Base-by-base conservation (phyloP, 2,113 vertebrate genomes). In the Azemiops feae region DNA sequence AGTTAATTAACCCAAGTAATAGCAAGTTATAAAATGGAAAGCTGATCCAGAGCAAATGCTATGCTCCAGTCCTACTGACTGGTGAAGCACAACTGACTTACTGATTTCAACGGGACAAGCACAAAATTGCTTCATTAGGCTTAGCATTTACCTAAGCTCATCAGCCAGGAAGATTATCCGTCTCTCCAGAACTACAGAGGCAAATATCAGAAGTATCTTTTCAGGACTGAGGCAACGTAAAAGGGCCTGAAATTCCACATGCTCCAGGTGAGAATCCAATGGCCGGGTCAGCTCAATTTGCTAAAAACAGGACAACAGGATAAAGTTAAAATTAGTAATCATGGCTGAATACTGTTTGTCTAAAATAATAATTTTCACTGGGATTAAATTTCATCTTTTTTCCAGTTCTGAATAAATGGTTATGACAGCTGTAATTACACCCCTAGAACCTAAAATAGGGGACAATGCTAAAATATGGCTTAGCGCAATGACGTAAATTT, bases 131-230 rank as follows among this genome's bases (percentile, higher is more conserved):
- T 57, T 50, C 16, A 16, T 91, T 16, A 81, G 16, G 16, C 34
- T 50, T 30, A 7, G 50, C 10, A 1, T 85, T 92, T 94, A 99
- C 99, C 99, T 98, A 86, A 99, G 98, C 92, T 98, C 99, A 88
- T 99, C 98, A 0, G 99, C 98, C 69, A 99, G 96, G 96, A 99
- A 99, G 91, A 99, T 95, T 94, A 99, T 98, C 47, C 98, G 98
- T 85, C 99, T 97, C 97, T 99, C 99, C 94, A 99, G 60, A 53
- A 98, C 97, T 0, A 98, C 97, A 0, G 99, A 98, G 11, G 98
- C 98, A 0, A 99, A 99, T 96, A 99, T 98, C 95, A 97, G 95
- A 30, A 99, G 94, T 93, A 99, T 98, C 95, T 99, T 98, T 10
- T 97, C 93, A 16, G 98, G 97, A 0, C 94, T 97, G 96, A 99